Base-by-base conservation (phyloP, 2,797 vertebrate species). In the Falco rusticolus region DNA sequence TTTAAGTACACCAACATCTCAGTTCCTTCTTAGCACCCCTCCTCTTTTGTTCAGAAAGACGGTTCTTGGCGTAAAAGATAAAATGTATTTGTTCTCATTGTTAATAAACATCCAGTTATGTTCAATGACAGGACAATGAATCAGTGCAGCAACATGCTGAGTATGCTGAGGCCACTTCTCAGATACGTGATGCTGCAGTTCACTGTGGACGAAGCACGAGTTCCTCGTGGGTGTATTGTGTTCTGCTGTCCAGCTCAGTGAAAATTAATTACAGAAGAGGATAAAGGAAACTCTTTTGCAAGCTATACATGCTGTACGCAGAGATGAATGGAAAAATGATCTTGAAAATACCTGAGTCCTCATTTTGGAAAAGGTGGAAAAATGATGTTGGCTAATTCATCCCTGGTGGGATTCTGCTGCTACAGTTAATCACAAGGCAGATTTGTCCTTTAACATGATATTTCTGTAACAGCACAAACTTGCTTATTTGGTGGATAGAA, bases 311-410 rank as follows among this genome's bases (percentile, higher is more conserved):
- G 29, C 45, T 89, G 81, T 29, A 33, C 80, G 33, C 26, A 77
- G 71, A 94, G 89, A 91, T 78, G 74, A 96, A 96, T 85, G 57
- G 64, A 53, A 82, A 93, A 85, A 61, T 9, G n/a, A 25, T 83
- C 94, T 95, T 65, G 16, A 69, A 89, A 96, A 92, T 61, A 80
- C 69, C 79, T 8, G 61, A 93, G 79, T 91, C 47, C 37, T 92
- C 47, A 3, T 51, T 94, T 90, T 89, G 63, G 65, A 59, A 91
- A 90, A 82, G 16, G 74, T 59, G 69, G 77, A 50, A 86, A 90
- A 95, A 91, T 65, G 5, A 57, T 86, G 29, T 64, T 56, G 70
- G 54, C 56, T 91, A 94, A 91, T 85, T 93, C 56, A 64, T 94
- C 94, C 78, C 84, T 83, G 66, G 57, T 94, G 75, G 60, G 60